phyloP scores from a whole-genome alignment of 2,888 invertebrate species.

The Parnassius apollo region DNA sequence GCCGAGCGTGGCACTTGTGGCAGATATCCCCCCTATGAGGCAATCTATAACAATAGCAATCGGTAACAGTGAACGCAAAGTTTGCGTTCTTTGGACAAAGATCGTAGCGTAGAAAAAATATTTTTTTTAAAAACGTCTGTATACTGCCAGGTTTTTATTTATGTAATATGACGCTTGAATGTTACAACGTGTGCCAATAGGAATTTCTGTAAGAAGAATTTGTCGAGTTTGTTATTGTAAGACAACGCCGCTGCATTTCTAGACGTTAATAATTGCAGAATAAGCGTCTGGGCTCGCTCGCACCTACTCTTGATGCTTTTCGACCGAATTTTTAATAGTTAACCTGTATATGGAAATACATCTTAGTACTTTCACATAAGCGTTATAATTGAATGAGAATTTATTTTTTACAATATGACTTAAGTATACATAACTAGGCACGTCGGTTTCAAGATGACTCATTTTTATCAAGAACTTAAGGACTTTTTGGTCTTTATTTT shows the following conservation, averaged over 20 bases:
- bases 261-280: slow-evolving; percentile 46
- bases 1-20: too few species aligned
- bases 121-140: slow-evolving; percentile 9
- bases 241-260: slow-evolving; percentile 44
- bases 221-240: slow-evolving; percentile 61
- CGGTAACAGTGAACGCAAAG: too few species aligned
- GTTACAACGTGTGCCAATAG: slow-evolving; percentile 38
- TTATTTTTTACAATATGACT: too few species aligned
- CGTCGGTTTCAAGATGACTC: slow-evolving; percentile 4
- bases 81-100: too few species aligned
- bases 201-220: slow-evolving; percentile 57
- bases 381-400: not conserved
- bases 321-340: not conserved
- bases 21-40: too few species aligned
- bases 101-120: too few species aligned
- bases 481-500: not conserved
- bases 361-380: slow-evolving; percentile 8
- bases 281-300: slow-evolving; percentile 57
- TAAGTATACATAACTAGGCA: too few species aligned
- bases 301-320: slow-evolving; percentile 9
- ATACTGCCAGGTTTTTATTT: slow-evolving; percentile 42
- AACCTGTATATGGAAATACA: not conserved
- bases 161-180: slow-evolving; percentile 48
- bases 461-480: slow-evolving; percentile 2
- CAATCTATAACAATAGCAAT: too few species aligned